A percentile compares a stretch with the other conserved stretches of the same genome.
These are phyloP conservation scores for Halcyon smyrnensis DNA, from an alignment of 2,797 vertebrate genomes.

Conservation along the genomic window DNA sequence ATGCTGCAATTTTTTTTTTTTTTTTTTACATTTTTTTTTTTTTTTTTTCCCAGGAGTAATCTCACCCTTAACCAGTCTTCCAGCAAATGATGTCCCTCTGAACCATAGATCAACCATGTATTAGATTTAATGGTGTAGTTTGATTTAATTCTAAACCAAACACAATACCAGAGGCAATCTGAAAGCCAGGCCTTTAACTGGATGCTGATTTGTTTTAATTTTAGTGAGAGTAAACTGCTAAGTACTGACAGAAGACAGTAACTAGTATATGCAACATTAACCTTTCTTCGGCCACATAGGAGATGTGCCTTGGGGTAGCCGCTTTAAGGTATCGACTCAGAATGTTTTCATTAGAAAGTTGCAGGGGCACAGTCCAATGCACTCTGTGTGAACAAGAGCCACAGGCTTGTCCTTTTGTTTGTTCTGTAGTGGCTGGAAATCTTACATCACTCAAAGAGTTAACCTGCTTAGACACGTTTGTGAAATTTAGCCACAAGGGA, in stretches of 20 bases:
- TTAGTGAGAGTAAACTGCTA: slow-evolving; percentile 43
- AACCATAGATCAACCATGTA: neutral
- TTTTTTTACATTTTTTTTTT: neutral
- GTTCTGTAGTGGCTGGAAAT: neutral
- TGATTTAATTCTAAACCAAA: slow-evolving; percentile 31
- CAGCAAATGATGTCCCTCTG: neutral
- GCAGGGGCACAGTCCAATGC: neutral
- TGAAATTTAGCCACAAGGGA: neutral
- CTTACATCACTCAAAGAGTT: neutral
- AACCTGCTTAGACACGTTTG: neutral
- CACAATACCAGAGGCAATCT: slow-evolving; percentile 37
- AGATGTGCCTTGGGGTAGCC: neutral
- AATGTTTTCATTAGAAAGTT: slow-evolving; percentile 30
- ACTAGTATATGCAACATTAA: slow-evolving; percentile 13
- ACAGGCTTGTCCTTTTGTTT: neutral
- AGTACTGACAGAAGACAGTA: slow-evolving; percentile 37
- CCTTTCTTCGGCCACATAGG: slow-evolving; percentile 7
- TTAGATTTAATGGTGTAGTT: slow-evolving; percentile 8
- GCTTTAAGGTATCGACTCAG: slow-evolving; percentile 17
- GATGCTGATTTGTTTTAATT: slow-evolving; percentile 51
- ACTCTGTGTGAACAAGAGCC: neutral
- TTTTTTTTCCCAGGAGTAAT: neutral
- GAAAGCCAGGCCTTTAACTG: slow-evolving; percentile 40
- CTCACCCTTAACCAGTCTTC: neutral
- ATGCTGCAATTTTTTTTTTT: neutral